These are phyloP conservation scores for Uloborus diversus DNA, from an alignment of 1,140 invertebrate species.

Conservation along the genomic window DNA sequence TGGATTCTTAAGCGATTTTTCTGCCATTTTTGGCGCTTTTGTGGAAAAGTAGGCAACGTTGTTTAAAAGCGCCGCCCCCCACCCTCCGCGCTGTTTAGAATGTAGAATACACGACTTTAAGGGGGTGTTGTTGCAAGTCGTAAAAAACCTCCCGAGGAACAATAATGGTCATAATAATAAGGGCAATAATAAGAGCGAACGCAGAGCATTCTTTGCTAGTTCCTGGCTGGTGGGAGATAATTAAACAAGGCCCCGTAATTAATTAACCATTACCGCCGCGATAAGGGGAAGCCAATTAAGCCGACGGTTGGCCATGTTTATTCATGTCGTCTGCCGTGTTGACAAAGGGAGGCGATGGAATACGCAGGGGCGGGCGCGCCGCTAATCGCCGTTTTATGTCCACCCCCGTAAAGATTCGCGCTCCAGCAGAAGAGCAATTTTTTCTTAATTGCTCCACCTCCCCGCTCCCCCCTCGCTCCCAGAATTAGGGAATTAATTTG, in stretches of 20 bases:
- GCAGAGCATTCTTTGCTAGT: conserved; percentile 1
- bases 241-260: conserved; percentile 50
- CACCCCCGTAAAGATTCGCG: conserved; percentile 17
- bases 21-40: conserved; percentile 32
- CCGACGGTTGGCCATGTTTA: conserved; percentile 53
- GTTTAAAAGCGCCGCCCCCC: neutral
- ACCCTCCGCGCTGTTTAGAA: neutral
- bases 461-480: too few species aligned
- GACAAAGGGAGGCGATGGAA: conserved; percentile 26
- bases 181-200: conserved; percentile 38
- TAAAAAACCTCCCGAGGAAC: conserved; percentile 1
- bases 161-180: conserved; percentile 49
- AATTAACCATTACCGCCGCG: conserved; percentile 52
- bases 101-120: neutral
- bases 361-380: neutral
- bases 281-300: conserved; percentile 50
- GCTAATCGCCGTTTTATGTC: conserved; percentile 48
- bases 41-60: neutral
- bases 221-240: conserved; percentile 21
- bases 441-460: conserved; percentile 49
- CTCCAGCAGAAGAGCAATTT: conserved; percentile 21
- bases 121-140: neutral
- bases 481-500: conserved; percentile 52
- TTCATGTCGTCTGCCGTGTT: conserved; percentile 51
- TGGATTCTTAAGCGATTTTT: conserved; percentile 12